phyloP scores from a whole-genome alignment of 2,888 invertebrate genomes.

The Cephus spinipes region DNA sequence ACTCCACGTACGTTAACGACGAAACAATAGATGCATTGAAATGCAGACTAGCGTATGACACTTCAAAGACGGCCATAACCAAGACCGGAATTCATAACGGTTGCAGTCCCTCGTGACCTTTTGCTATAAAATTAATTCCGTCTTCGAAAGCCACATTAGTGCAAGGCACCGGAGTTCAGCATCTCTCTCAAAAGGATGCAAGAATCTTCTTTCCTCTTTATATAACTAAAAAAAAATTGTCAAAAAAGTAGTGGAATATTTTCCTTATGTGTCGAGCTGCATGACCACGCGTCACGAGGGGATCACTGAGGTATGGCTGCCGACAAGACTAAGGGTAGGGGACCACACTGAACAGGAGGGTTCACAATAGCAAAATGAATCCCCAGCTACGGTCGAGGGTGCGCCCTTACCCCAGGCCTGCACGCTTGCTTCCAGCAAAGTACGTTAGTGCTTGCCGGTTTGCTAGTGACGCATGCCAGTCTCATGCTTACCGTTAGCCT shows the following conservation, averaged over 20 bases:
- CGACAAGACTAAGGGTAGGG: background rate
- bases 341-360: conserved; percentile 23
- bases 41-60: conserved; percentile 14
- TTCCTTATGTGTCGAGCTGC: background rate
- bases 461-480: conserved; percentile 1
- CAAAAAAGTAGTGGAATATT: background rate
- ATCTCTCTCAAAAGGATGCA: background rate
- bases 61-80: conserved; percentile 11
- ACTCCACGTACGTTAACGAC: background rate
- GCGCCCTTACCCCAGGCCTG: conserved; percentile 31
- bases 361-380: conserved; percentile 43
- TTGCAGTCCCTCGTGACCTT: conserved; percentile 11
- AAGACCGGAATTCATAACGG: conserved; percentile 33
- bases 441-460: conserved; percentile 48
- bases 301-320: background rate
- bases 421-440: conserved; percentile 37
- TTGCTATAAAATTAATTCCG: background rate
- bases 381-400: conserved; percentile 34
- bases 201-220: background rate
- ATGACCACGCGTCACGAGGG: background rate
- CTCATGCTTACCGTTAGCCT: background rate
- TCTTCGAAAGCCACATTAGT: background rate
- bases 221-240: background rate
- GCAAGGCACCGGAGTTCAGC: background rate
- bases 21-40: conserved; percentile 21